phyloP scores from a whole-genome alignment of 2,888 invertebrate species.

The Exephanes ischioxanthus region DNA sequence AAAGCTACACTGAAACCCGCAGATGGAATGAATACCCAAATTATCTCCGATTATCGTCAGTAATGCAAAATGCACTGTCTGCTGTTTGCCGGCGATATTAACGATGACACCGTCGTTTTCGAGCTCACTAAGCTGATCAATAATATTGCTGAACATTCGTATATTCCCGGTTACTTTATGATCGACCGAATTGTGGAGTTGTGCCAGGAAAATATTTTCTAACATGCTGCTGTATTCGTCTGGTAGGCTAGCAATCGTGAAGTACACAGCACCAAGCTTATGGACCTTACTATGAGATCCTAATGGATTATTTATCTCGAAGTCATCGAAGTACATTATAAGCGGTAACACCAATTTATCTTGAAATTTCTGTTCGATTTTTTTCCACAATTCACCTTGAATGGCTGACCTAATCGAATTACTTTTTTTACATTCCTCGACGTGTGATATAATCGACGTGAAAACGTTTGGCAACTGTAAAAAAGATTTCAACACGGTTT shows the following conservation, averaged over 20 bases:
- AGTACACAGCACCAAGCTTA: conserved; percentile 57
- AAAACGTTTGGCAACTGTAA: conserved; percentile 67
- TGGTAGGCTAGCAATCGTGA: conserved; percentile 39
- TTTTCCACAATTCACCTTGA: conserved; percentile 38
- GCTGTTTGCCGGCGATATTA: conserved; percentile 15
- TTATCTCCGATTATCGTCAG: conserved; percentile 61
- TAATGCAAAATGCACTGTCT: conserved; percentile 53
- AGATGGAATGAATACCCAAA: conserved; percentile 58
- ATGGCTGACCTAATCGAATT: conserved; percentile 31
- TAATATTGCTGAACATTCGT: conserved; percentile 44
- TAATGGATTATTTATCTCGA: conserved; percentile 59
- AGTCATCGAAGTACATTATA: conserved; percentile 54
- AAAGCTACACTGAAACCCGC: conserved; percentile 56
- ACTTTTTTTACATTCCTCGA: conserved; percentile 53
- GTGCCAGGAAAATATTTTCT: conserved; percentile 56
- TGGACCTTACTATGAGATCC: conserved; percentile 31
- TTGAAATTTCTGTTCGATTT: conserved; percentile 52
- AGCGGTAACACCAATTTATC: conserved; percentile 56
- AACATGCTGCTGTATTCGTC: conserved; percentile 43
- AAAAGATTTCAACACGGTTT: conserved; percentile 61
- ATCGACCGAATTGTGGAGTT: conserved; percentile 46
- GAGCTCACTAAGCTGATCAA: conserved; percentile 47
- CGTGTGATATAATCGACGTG: conserved; percentile 51
- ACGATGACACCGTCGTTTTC: conserved; percentile 56
- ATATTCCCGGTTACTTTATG: conserved; percentile 53